phyloP scores from a whole-genome alignment of 2,113 vertebrate species.

The Narcine bancroftii region DNA sequence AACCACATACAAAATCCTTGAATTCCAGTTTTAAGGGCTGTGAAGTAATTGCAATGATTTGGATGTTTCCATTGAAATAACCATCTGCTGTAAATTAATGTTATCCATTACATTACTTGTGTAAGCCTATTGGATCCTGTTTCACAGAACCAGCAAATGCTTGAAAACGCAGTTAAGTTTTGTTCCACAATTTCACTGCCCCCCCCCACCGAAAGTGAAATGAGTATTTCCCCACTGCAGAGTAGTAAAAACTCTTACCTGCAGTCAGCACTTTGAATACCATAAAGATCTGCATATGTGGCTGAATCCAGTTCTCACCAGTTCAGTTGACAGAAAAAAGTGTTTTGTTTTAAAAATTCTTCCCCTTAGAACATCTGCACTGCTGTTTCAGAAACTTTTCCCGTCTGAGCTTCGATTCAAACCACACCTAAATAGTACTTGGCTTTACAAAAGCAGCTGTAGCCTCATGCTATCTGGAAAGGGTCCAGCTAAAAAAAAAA shows the following conservation, averaged over 20 bases:
- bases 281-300: not conserved
- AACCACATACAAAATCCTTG: not conserved
- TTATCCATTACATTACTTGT: not conserved
- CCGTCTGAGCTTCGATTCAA: not conserved
- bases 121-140: not conserved
- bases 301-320: not conserved
- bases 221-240: not conserved
- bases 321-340: not conserved
- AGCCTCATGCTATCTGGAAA: constrained; percentile 31
- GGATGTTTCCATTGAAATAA: not conserved
- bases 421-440: constrained; percentile 31
- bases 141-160: not conserved
- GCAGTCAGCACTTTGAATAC: not conserved
- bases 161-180: not conserved
- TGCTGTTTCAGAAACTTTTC: not conserved
- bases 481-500: constrained; percentile 36
- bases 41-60: not conserved
- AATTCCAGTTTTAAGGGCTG: not conserved
- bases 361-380: constrained; percentile 16
- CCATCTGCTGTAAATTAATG: not conserved
- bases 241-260: not conserved
- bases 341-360: not conserved
- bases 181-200: not conserved
- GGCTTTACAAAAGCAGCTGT: constrained; percentile 22
- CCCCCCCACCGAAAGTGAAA: not conserved